Evolutionary conservation across 2,888 invertebrate species (phyloP).

Genomic region (Plebejus argus): DNA sequence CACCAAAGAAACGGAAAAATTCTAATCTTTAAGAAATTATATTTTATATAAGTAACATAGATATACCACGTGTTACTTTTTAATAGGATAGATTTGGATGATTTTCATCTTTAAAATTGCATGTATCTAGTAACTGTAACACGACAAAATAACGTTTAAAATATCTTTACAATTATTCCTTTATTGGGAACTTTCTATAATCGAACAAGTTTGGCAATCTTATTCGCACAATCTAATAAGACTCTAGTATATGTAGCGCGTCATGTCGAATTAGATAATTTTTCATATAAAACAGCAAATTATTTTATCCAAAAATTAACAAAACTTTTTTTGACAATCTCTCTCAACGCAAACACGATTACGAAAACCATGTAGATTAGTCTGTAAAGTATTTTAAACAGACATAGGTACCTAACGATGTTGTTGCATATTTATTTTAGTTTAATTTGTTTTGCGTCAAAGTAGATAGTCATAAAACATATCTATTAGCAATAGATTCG

Average conservation of each 20-base stretch:
- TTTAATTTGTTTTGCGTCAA: conserved; percentile 1
- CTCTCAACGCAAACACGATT: background rate
- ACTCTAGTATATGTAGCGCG: background rate
- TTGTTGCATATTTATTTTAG: conserved; percentile 7
- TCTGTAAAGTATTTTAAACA: background rate
- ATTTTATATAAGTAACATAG: too few relatives aligned
- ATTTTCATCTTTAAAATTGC: too few relatives aligned
- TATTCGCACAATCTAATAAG: background rate
- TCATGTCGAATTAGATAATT: too few relatives aligned
- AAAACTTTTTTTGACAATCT: too few relatives aligned
- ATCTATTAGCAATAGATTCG: conserved; percentile 16
- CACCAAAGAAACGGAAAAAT: too few relatives aligned
- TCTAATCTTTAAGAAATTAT: too few relatives aligned
- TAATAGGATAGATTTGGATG: too few relatives aligned
- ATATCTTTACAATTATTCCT: background rate
- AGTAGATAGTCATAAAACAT: conserved; percentile 12
- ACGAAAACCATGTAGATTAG: background rate
- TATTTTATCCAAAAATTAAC: too few relatives aligned
- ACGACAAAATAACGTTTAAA: too few relatives aligned
- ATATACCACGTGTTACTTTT: too few relatives aligned
- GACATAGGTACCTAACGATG: background rate
- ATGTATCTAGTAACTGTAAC: too few relatives aligned
- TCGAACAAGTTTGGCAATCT: background rate
- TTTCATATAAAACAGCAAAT: too few relatives aligned
- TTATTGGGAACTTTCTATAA: background rate